Percentiles rank a stretch among this genome's conserved stretches.
phyloP scores from a whole-genome alignment of 92 coral and sea anemone species.

The Virgularia gustaviana region DNA sequence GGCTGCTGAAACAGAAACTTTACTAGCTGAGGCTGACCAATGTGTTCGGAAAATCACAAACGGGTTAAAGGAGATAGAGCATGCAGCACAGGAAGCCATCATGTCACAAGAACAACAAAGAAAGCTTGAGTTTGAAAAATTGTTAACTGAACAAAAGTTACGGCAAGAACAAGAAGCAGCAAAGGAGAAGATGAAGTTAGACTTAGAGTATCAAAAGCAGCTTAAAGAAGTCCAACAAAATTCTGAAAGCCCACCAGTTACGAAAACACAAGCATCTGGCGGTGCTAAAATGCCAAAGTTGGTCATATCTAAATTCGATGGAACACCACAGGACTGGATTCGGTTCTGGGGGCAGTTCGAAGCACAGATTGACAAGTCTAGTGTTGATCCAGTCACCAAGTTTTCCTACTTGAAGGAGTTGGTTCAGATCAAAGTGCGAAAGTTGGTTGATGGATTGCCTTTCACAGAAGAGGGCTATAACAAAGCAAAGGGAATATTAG shows the following conservation, averaged over 20 bases:
- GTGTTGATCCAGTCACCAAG: conserved; percentile 36
- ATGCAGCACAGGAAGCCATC: too few relatives aligned
- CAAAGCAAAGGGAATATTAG: conserved; percentile 37
- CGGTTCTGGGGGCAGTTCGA: conserved; percentile 14
- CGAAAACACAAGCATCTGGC: too few relatives aligned
- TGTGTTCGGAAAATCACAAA: conserved; percentile 9
- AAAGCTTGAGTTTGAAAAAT: too few relatives aligned
- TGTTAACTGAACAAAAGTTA: too few relatives aligned
- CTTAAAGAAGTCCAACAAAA: too few relatives aligned
- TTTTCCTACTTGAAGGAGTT: conserved; percentile 60
- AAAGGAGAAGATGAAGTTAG: too few relatives aligned
- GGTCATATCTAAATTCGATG: not conserved
- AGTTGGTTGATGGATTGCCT: conserved; percentile 58
- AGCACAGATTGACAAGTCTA: conserved; percentile 32
- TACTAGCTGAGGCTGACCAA: conserved; percentile 29
- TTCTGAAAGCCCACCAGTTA: too few relatives aligned
- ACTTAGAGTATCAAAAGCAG: too few relatives aligned
- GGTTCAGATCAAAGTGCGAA: conserved; percentile 47
- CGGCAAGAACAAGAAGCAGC: too few relatives aligned
- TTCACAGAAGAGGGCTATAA: conserved; percentile 54
- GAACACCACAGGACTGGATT: conserved; percentile 19
- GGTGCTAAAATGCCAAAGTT: conserved; percentile 9
- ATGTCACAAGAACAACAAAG: too few relatives aligned
- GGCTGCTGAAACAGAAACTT: conserved; percentile 21
- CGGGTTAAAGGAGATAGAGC: not conserved